Percentiles rank a stretch among this genome's conserved stretches.
phyloP scores from a whole-genome alignment of 2,113 vertebrate species.

The Albula glossodonta region DNA sequence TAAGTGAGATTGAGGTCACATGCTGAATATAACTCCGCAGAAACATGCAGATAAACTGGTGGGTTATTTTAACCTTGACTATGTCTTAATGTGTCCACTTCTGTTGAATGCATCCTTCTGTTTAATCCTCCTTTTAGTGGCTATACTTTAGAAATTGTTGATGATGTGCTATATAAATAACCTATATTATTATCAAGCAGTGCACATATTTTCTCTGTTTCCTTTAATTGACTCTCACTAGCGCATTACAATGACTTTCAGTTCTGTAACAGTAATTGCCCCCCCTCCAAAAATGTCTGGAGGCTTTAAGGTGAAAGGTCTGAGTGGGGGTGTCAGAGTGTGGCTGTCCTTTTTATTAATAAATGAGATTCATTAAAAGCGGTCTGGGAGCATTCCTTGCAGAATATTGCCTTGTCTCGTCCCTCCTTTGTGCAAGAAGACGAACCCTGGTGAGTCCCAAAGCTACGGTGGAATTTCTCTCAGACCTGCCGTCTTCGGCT shows the following conservation, averaged over 20 bases:
- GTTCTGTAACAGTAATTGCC: neutral
- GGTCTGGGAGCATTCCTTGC: slow-evolving; percentile 55
- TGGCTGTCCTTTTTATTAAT: slow-evolving; percentile 58
- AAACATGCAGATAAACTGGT: neutral
- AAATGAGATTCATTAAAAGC: slow-evolving; percentile 68
- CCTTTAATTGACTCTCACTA: neutral
- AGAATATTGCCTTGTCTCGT: slow-evolving; percentile 67
- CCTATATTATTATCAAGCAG: neutral
- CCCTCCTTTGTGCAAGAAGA: slow-evolving; percentile 68
- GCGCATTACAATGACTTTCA: neutral
- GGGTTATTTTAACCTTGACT: neutral
- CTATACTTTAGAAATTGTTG: neutral
- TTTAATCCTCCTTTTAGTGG: neutral
- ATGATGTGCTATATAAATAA: neutral
- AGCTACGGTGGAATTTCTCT: slow-evolving; percentile 74
- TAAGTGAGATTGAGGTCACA: neutral
- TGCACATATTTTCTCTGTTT: neutral
- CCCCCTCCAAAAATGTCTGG: neutral
- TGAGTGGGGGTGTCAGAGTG: slow-evolving; percentile 46
- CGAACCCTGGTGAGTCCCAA: slow-evolving; percentile 70
- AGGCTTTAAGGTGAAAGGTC: slow-evolving; percentile 60
- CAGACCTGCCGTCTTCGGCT: slow-evolving; percentile 68
- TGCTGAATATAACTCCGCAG: neutral
- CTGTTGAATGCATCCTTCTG: neutral
- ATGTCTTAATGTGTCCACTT: neutral